Evolutionary conservation across 2,888 invertebrate genomes (phyloP).

Genomic region (Venusia cambrica): DNA sequence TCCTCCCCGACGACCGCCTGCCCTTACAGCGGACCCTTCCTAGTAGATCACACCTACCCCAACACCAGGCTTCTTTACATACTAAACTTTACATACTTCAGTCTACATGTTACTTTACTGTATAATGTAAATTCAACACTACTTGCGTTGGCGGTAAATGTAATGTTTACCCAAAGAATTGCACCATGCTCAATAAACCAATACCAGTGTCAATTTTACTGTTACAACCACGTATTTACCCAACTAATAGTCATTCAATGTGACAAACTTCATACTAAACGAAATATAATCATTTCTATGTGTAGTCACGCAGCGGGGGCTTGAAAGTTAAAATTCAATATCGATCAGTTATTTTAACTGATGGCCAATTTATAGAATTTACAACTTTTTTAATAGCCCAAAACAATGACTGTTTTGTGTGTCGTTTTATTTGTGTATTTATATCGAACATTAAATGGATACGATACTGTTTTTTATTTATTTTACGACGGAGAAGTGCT

Average conservation of each 20-base stretch:
- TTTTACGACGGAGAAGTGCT: too few species aligned
- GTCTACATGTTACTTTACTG: too few species aligned
- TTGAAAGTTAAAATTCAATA: slow-evolving; percentile 50
- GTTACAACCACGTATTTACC: slow-evolving; percentile 42
- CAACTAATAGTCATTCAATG: slow-evolving; percentile 55
- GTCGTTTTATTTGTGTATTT: slow-evolving; percentile 37
- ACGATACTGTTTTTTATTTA: too few species aligned
- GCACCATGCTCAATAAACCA: slow-evolving; percentile 42
- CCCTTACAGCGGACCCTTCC: too few species aligned
- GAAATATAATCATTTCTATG: slow-evolving; percentile 42
- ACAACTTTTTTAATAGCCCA: slow-evolving; percentile 43
- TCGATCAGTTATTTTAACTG: slow-evolving; percentile 44
- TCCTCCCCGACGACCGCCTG: too few species aligned
- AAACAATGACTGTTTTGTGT: slow-evolving; percentile 49
- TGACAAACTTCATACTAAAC: slow-evolving; percentile 53
- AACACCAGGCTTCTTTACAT: too few species aligned
- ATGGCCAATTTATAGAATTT: slow-evolving; percentile 54
- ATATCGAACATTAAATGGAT: slow-evolving; percentile 22
- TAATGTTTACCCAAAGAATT: slow-evolving; percentile 24
- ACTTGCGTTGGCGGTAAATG: slow-evolving; percentile 5
- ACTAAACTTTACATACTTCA: too few species aligned
- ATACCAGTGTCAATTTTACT: slow-evolving; percentile 44
- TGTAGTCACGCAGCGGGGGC: slow-evolving; percentile 58
- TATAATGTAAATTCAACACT: neutral
- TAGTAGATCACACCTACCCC: too few species aligned